A percentile compares a stretch with the other conserved stretches of the same genome.
Conservation (phyloP, 2,888 invertebrate genomes). For the Drosophila pullipes region DNA sequence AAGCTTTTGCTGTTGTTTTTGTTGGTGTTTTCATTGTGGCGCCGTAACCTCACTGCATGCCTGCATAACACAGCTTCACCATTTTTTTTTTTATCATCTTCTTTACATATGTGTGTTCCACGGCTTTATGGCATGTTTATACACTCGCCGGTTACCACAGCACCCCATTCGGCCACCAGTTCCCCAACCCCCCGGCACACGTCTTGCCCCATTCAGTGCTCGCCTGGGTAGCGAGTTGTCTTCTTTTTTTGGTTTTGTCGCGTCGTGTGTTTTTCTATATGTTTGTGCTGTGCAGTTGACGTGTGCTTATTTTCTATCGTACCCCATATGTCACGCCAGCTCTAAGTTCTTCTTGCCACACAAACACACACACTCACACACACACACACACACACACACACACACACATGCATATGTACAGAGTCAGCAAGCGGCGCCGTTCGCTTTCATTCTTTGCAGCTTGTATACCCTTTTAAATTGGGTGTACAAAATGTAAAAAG, state of each 20-base stretch:
- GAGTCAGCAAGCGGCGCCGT: conserved; percentile 20
- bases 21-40: conserved; percentile 35
- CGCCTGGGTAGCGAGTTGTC: conserved; percentile 30
- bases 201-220: conserved; percentile 23
- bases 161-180: conserved; percentile 7
- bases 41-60: conserved; percentile 14
- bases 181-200: not conserved
- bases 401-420: conserved; percentile 1
- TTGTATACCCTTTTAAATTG: conserved; percentile 20
- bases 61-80: conserved; percentile 34
- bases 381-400: no score
- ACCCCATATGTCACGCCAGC: conserved; percentile 76
- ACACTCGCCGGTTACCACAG: conserved; percentile 57
- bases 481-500: not conserved
- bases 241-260: conserved; percentile 62
- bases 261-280: conserved; percentile 64
- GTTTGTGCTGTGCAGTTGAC: conserved; percentile 79
- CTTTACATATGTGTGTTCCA: conserved; percentile 49
- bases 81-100: conserved; percentile 21
- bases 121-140: conserved; percentile 70
- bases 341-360: conserved; percentile 41
- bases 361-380: conserved; percentile 22
- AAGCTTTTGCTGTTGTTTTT: conserved; percentile 11
- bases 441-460: conserved; percentile 44
- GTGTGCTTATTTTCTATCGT: conserved; percentile 80